Evolutionary conservation across 2,113 vertebrate species (phyloP).

Genomic region (Cheirogaleus medius): DNA sequence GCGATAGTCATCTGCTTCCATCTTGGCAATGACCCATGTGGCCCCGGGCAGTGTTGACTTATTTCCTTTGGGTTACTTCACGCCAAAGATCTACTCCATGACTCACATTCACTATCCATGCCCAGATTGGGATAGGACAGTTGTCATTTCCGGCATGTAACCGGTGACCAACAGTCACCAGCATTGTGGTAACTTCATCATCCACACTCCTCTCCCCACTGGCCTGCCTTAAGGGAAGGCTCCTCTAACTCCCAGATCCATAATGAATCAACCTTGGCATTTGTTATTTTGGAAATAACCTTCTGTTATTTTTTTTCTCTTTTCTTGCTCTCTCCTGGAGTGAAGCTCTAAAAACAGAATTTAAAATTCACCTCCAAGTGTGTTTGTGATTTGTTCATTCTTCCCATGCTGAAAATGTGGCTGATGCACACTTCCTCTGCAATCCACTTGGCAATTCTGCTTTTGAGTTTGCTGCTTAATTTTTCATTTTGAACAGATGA

Average conservation of each 20-base stretch:
- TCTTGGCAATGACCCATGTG: background rate
- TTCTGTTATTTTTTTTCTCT: background rate
- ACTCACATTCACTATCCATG: background rate
- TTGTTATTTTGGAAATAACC: background rate
- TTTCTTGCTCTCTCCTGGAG: background rate
- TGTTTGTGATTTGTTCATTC: background rate
- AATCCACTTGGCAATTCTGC: too few species aligned
- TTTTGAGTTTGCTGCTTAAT: background rate
- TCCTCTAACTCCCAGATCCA: background rate
- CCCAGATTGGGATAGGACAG: background rate
- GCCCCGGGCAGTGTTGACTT: background rate
- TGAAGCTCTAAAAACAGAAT: slow-evolving; percentile 36
- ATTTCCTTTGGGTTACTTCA: background rate
- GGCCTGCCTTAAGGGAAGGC: background rate
- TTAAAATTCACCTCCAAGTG: background rate
- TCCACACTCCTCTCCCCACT: too few species aligned
- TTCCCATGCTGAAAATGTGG: background rate
- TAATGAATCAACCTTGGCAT: background rate
- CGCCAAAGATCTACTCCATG: background rate
- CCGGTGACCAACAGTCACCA: background rate
- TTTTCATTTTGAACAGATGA: background rate
- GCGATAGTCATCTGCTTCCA: background rate
- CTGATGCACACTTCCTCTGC: background rate
- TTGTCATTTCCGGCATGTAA: background rate
- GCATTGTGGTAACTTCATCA: background rate